Base-by-base conservation (phyloP, 2,797 vertebrate genomes). In the Limosa lapponica region DNA sequence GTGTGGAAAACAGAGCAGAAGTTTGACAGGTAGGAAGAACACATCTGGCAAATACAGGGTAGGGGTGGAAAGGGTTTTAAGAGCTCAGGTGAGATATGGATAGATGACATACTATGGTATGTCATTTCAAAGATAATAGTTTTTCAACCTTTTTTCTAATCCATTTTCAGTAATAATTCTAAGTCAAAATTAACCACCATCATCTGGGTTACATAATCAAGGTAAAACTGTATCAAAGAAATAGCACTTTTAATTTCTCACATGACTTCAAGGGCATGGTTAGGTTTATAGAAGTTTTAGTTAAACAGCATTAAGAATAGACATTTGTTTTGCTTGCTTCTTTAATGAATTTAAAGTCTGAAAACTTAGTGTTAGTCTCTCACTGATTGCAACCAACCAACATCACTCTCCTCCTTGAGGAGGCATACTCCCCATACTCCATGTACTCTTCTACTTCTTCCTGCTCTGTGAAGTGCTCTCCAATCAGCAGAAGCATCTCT, bases 401-500 rank as follows among this genome's bases (percentile, higher is more conserved):
- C 7, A 39, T 4, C 1, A 3, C 5, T 48, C 37, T 39, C 25
- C 7, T 81, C n/a, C 36, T 22, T 52, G 27, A 52, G 16, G 17
- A 72, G n/a, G 1, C 11, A 4, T 37, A 1, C 2, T 78, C 8
- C 36, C 14, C 32, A 1, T 22, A 11, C 1, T 32, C 13, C 28
- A 16, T 6, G 4, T 23, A 17, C 7, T 78, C 32, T 52, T 30
- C 52, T 52, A 46, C 16, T 79, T 13, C 39, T 23, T 54, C 43
- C 32, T 28, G 20, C 75, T 34, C 28, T 41, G 10, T 54, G 43
- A 55, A 90, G 34, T 17, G 10, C 20, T 48, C 7, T 92, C 32
- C 81, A 80, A 54, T 48, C 62, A 73, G 16, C 39, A 81, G 37
- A 19, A 78, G 13, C 27, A 48, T 16, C 59, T 66, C 36, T 49